Percentiles rank a stretch among this genome's conserved stretches.
Conservation (phyloP, 2,113 vertebrate genomes). For the Silurus meridionalis region DNA sequence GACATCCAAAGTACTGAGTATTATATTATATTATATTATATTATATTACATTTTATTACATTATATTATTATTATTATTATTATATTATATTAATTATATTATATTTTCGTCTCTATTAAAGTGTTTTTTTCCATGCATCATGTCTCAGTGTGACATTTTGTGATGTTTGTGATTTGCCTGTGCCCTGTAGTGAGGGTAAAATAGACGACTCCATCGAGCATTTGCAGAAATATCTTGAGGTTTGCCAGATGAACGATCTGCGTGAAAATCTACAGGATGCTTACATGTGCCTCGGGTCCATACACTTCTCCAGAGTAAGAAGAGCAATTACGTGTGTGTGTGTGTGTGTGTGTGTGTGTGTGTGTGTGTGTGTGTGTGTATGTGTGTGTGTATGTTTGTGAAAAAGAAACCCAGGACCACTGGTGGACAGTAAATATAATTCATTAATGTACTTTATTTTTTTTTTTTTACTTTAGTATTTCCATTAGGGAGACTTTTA, state of each 20-base stretch:
- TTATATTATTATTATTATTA: no score
- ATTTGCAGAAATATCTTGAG: slow-evolving; percentile 60
- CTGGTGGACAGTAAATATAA: no score
- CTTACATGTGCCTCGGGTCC: slow-evolving; percentile 59
- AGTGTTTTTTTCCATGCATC: not conserved
- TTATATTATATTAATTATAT: no score
- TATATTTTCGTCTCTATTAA: no score
- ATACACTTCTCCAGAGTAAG: slow-evolving; percentile 60
- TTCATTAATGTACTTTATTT: no score
- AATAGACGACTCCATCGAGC: slow-evolving; percentile 43
- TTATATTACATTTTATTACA: no score
- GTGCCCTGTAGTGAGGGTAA: slow-evolving; percentile 62
- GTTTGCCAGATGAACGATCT: slow-evolving; percentile 47
- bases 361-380: slow-evolving; percentile 35
- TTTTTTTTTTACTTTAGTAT: no score
- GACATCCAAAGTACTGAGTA: no score
- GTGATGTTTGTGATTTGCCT: slow-evolving; percentile 33
- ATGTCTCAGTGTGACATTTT: not conserved
- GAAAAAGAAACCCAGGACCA: no score
- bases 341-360: slow-evolving; percentile 24
- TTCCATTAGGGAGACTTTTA: no score
- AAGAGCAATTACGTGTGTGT: slow-evolving; percentile 1
- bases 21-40: no score
- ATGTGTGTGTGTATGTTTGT: slow-evolving; percentile 17
- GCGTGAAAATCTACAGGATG: slow-evolving; percentile 50